Evolutionary conservation across 2,888 invertebrate genomes (phyloP), one percentile per base, ranked within the genome.

Genomic region (Gymnoscelis rufifasciata): DNA sequence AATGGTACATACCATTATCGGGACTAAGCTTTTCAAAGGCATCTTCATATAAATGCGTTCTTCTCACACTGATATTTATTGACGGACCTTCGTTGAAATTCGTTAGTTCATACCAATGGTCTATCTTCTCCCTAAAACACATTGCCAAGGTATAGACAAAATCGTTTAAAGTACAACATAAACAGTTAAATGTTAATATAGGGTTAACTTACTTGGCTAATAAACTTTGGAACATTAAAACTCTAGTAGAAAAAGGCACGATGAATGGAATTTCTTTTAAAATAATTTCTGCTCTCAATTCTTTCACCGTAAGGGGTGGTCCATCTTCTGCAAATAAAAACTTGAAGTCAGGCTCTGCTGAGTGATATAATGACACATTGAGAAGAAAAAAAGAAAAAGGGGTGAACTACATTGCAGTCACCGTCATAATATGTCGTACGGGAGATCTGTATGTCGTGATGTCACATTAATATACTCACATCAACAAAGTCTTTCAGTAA

Each of bases 31-130:
- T 97, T 41, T 97, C 97, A 72, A 97, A 98, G 0, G 99, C 97
- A 81, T 99, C 99, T 83, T 99, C 99, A 74, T 99, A 99, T n/a
- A 99, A 90, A 83, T 97, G 97, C 57, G 95, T 94, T 44, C 99
- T 90, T 47, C 97, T 87, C 5, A 97, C 94, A 23, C 93, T 92
- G 26, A 97, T 90, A 60, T 91, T 90, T 57, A 95, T 93, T 30
- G 91, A 90, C 0, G 94, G 94, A 0, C 95, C 95, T 60, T 92
- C 92, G 60, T 93, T 89, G 68, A 95, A 94, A 51, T 93, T 92
- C 8, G 92, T 89, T 57, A 92, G 76, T 62, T 94, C 92, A n/a
- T 93, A 93, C 78, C 94, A 95, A 57, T 93, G 91, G 8, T 93
- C 92, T 38, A 90, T 80, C 67, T 93, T 93, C 68, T 94, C 93